Evolutionary conservation across 2,113 vertebrate species (phyloP).

Genomic region (Dasypus novemcinctus): DNA sequence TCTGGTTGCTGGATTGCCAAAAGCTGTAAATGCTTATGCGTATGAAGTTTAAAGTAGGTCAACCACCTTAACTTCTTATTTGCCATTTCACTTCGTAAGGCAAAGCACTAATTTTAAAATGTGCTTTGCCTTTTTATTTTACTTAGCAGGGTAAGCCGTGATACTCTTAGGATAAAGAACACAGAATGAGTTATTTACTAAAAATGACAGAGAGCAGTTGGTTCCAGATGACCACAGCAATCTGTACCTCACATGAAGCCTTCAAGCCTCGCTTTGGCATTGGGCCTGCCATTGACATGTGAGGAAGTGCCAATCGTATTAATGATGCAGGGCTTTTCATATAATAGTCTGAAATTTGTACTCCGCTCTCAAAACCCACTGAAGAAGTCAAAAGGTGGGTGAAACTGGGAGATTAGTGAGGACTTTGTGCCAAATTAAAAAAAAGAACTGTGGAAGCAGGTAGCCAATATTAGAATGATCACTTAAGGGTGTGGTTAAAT

Average conservation of each 20-base stretch:
- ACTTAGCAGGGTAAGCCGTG: not conserved
- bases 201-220: not conserved
- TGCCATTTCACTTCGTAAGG: constrained; percentile 2
- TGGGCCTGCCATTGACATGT: not conserved
- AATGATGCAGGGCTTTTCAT: not conserved
- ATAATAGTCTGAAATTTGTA: not conserved
- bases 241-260: not conserved
- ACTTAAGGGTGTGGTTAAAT: not conserved
- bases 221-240: not conserved
- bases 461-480: not conserved
- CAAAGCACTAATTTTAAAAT: constrained; percentile 19
- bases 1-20: not conserved
- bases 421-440: constrained; percentile 28
- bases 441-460: not conserved
- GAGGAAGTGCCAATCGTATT: not conserved
- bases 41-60: not conserved
- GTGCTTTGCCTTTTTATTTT: not conserved
- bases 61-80: not conserved
- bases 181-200: not conserved
- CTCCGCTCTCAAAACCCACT: not conserved
- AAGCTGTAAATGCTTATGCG: not conserved
- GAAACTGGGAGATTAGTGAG: not conserved
- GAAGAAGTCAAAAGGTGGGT: not conserved
- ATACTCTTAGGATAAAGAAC: not conserved
- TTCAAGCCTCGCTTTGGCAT: not conserved